Evolutionary conservation across 2,797 vertebrate genomes (phyloP).

Genomic region (Myotis planiceps): DNA sequence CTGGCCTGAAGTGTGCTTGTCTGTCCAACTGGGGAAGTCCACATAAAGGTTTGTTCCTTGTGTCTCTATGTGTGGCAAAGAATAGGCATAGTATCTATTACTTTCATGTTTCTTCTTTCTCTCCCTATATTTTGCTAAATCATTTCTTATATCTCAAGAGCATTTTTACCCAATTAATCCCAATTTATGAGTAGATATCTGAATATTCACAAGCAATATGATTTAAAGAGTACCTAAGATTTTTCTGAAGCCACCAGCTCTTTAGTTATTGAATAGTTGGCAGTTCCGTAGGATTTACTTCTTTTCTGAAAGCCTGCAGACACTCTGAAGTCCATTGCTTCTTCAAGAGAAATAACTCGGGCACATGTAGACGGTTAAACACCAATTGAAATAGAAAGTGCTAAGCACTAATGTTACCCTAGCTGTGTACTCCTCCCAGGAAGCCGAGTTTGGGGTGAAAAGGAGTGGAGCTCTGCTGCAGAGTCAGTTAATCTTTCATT

Average conservation of each 20-base stretch:
- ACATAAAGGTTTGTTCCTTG: background rate
- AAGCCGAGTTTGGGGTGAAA: background rate
- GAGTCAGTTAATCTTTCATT: background rate
- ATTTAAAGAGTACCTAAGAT: background rate
- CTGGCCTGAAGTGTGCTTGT: background rate
- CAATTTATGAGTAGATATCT: background rate
- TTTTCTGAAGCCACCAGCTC: background rate
- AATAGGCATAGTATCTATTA: background rate
- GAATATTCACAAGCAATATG: background rate
- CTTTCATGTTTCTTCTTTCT: background rate
- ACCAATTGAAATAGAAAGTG: background rate
- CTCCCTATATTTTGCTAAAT: background rate
- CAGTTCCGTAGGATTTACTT: slow-evolving; percentile 4
- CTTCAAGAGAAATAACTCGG: background rate
- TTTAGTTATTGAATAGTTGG: background rate
- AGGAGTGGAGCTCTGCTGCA: background rate
- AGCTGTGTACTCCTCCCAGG: background rate
- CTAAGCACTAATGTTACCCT: background rate
- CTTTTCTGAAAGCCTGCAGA: background rate
- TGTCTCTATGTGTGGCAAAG: background rate
- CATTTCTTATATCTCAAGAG: background rate
- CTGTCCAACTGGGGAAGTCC: background rate
- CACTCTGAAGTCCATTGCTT: background rate
- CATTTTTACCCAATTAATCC: background rate
- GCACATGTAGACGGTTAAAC: background rate